A percentile compares a stretch with the other conserved stretches of the same genome.
phyloP scores from a whole-genome alignment of 2,797 vertebrate genomes.

The Rallus crepitans region DNA sequence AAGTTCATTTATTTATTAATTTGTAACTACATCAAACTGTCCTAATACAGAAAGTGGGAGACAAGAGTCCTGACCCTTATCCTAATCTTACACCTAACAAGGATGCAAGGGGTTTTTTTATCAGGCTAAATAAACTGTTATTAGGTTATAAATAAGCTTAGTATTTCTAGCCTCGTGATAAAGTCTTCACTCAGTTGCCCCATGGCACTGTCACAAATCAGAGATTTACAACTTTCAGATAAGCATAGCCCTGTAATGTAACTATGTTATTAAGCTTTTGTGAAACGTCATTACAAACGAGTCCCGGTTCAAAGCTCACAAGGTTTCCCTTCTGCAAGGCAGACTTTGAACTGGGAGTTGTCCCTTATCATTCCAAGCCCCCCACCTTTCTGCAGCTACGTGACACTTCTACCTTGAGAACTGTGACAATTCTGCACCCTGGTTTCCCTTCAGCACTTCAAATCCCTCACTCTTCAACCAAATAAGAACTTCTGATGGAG shows the following conservation, averaged over 20 bases:
- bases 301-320: neutral
- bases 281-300: neutral
- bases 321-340: neutral
- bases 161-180: neutral
- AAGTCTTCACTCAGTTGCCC: neutral
- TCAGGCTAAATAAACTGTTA: neutral
- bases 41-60: neutral
- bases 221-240: neutral
- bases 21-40: neutral
- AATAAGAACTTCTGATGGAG: neutral
- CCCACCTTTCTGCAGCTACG: rapidly evolving
- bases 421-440: neutral
- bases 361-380: neutral
- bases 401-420: neutral
- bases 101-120: neutral
- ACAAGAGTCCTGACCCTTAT: neutral
- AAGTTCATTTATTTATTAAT: neutral
- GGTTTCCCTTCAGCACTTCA: neutral
- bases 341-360: neutral
- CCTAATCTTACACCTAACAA: neutral
- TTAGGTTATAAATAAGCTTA: neutral
- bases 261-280: rapidly evolving
- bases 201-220: neutral
- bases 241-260: neutral
- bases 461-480: neutral